These are phyloP conservation scores for Chrysopilus asiliformis DNA, from an alignment of 2,888 invertebrate genomes.

Conservation along the genomic window DNA sequence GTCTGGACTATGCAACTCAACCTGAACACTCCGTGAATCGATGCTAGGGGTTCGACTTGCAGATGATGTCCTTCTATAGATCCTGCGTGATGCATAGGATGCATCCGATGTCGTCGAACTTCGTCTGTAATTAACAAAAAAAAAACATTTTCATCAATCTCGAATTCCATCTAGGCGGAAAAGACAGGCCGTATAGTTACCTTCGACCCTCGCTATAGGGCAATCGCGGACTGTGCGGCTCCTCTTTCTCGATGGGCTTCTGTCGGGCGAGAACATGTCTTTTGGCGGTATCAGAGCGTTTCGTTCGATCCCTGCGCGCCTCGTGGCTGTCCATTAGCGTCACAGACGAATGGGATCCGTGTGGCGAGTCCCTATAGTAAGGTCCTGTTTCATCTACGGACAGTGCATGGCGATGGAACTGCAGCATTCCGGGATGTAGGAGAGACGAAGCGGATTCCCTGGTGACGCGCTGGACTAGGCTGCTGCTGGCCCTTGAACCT, in stretches of 20 bases:
- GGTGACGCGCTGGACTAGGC: slow-evolving; percentile 29
- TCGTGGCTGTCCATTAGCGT: slow-evolving; percentile 16
- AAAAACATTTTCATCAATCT: neutral
- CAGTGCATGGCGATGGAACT: slow-evolving; percentile 56
- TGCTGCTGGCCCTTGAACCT: slow-evolving; percentile 28
- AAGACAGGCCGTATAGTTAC: slow-evolving; percentile 23
- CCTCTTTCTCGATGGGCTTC: slow-evolving; percentile 58
- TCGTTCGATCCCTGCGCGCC: slow-evolving; percentile 45
- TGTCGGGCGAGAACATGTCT: slow-evolving; percentile 64
- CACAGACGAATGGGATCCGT: slow-evolving; percentile 14
- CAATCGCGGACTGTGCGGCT: slow-evolving; percentile 22
- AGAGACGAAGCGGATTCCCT: slow-evolving; percentile 33
- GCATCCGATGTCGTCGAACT: slow-evolving; percentile 34
- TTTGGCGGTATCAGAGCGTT: slow-evolving; percentile 47
- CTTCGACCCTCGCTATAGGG: slow-evolving; percentile 19
- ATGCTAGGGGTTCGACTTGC: slow-evolving; percentile 34
- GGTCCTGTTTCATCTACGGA: slow-evolving; percentile 64
- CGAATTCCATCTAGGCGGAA: neutral
- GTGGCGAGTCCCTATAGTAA: slow-evolving; percentile 20
- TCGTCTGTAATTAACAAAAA: slow-evolving; percentile 15
- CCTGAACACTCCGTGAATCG: slow-evolving; percentile 32
- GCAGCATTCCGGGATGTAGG: slow-evolving; percentile 49
- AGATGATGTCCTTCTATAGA: slow-evolving; percentile 27
- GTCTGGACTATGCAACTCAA: slow-evolving; percentile 34
- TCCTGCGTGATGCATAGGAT: slow-evolving; percentile 32